These are phyloP conservation scores for Lycaena phlaeas DNA, from an alignment of 2,888 invertebrate species.

Conservation along the genomic window DNA sequence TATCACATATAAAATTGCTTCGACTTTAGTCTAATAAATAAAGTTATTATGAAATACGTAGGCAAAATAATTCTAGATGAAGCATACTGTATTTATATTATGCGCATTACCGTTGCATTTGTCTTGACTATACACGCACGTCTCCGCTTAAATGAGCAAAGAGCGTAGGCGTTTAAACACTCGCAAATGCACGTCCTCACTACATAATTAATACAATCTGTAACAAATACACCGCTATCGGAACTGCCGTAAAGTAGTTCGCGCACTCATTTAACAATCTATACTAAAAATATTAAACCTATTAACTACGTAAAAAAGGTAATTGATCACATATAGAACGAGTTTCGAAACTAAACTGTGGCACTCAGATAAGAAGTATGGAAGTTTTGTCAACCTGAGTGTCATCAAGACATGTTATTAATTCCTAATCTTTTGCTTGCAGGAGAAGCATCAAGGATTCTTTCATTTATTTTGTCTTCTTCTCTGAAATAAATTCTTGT, in stretches of 20 bases:
- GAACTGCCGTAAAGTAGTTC: constrained; percentile 32
- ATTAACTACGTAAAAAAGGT: constrained; percentile 39
- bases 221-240: constrained; percentile 47
- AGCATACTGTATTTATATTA: constrained; percentile 53
- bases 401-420: constrained; percentile 62
- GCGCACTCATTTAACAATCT: constrained; percentile 19
- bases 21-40: constrained; percentile 60
- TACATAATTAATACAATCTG: constrained; percentile 55
- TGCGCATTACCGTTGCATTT: constrained; percentile 58
- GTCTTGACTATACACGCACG: constrained; percentile 49
- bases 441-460: constrained; percentile 60
- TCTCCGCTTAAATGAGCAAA: constrained; percentile 67
- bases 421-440: constrained; percentile 52
- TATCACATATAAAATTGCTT: constrained; percentile 60
- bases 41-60: constrained; percentile 34
- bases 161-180: constrained; percentile 54
- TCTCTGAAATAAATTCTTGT: constrained; percentile 81
- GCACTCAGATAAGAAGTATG: constrained; percentile 50
- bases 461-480: constrained; percentile 61
- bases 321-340: constrained; percentile 51
- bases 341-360: constrained; percentile 52
- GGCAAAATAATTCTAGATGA: constrained; percentile 44
- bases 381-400: constrained; percentile 36
- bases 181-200: constrained; percentile 54
- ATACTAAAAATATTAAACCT: constrained; percentile 29